Evolutionary conservation across 2,113 vertebrate species (phyloP).

Genomic region (Melanerpes aurifrons): DNA sequence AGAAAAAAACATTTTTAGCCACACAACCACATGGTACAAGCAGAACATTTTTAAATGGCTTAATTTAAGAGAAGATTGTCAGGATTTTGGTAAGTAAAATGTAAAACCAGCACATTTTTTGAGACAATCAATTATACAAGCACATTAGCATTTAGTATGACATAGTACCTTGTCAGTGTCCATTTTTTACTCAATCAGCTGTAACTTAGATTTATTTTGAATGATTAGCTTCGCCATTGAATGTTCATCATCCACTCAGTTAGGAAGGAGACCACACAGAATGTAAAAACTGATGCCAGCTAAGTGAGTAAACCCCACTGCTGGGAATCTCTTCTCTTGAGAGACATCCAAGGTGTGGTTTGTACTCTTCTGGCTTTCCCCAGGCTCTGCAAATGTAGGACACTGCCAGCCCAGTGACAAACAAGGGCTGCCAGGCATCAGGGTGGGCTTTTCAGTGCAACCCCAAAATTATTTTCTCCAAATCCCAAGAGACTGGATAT

Average conservation of each 20-base stretch:
- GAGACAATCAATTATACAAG: slow-evolving; percentile 13
- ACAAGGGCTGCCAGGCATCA: background rate
- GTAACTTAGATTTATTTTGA: slow-evolving; percentile 62
- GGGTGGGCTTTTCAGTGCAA: background rate
- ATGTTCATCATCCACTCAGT: slow-evolving; percentile 54
- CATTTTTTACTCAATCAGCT: slow-evolving; percentile 51
- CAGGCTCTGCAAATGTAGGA: background rate
- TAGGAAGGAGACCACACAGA: slow-evolving; percentile 63
- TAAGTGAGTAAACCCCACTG: slow-evolving; percentile 68
- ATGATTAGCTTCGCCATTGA: slow-evolving; percentile 62
- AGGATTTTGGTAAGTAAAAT: background rate
- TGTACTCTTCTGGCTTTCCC: background rate
- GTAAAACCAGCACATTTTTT: background rate
- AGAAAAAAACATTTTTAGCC: background rate
- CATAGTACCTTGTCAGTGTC: background rate
- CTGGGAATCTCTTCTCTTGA: slow-evolving; percentile 55
- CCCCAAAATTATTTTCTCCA: background rate
- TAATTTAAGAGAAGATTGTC: background rate
- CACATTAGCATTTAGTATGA: slow-evolving; percentile 34
- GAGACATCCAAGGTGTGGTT: background rate
- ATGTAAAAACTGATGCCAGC: slow-evolving; percentile 75
- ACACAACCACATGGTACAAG: background rate
- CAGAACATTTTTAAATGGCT: background rate
- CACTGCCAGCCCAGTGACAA: background rate
- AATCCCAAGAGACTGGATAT: background rate